A percentile compares a stretch with the other conserved stretches of the same genome.
These are phyloP conservation scores for Aphelenchoides bicaudatus DNA, from an alignment of 2,888 invertebrate genomes.

Conservation along the genomic window DNA sequence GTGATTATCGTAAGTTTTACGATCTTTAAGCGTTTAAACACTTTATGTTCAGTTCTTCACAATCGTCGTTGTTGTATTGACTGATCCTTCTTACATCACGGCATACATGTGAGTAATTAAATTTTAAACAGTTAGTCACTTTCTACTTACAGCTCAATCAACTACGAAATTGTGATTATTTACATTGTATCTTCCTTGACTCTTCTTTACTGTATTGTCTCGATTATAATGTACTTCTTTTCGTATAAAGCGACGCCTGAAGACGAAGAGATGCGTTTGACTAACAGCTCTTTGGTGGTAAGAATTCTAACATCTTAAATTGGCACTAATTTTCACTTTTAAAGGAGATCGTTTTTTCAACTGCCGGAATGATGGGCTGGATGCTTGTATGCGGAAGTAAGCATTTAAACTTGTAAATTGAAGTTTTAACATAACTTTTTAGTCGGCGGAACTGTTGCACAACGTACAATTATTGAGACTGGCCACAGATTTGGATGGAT, in stretches of 20 bases:
- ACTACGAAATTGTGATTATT: constrained; percentile 55
- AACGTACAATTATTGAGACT: constrained; percentile 57
- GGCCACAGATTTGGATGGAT: constrained; percentile 59
- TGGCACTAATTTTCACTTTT: constrained; percentile 19
- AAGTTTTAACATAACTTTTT: no score
- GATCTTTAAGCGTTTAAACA: background rate
- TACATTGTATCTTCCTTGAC: constrained; percentile 43
- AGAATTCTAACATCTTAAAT: constrained; percentile 19
- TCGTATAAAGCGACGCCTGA: constrained; percentile 41
- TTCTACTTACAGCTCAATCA: constrained; percentile 59
- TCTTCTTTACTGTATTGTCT: constrained; percentile 57
- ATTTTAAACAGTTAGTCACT: no score
- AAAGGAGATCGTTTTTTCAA: constrained; percentile 56
- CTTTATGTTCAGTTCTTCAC: constrained; percentile 49
- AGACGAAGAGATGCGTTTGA: constrained; percentile 46
- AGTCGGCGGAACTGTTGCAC: constrained; percentile 57
- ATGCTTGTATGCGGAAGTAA: constrained; percentile 57
- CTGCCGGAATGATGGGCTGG: constrained; percentile 59
- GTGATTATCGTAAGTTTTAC: constrained; percentile 50
- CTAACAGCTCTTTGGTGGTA: constrained; percentile 55
- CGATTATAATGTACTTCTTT: constrained; percentile 51
- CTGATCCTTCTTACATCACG: constrained; percentile 57
- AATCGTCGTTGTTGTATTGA: constrained; percentile 47
- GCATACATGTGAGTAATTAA: no score
- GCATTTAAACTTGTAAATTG: no score